Evolutionary conservation across 1,140 invertebrate species (phyloP).

Genomic region (Maconellicoccus hirsutus): DNA sequence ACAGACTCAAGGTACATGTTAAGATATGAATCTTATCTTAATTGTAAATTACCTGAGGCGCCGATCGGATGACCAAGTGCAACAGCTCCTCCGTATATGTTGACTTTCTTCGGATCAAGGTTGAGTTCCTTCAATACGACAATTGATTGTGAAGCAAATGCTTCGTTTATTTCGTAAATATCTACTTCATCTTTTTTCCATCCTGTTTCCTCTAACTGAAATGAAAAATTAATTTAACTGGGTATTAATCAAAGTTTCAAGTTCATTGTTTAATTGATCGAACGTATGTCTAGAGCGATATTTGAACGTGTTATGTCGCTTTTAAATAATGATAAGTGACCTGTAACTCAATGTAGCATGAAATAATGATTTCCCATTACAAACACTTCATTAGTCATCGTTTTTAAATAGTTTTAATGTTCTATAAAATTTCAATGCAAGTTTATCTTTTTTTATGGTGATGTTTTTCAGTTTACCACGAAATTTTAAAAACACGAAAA

Average conservation of each 20-base stretch:
- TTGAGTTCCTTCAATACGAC: slow-evolving; percentile 51
- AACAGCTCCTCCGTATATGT: slow-evolving; percentile 74
- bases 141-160: slow-evolving; percentile 65
- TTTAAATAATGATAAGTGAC: no score
- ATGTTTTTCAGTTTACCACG: no score
- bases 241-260: background rate
- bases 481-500: no score
- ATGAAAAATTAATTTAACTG: slow-evolving; percentile 27
- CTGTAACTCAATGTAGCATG: no score
- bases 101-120: slow-evolving; percentile 59
- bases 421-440: no score
- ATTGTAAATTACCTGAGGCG: slow-evolving; percentile 46
- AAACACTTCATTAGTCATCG: no score
- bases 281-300: no score
- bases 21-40: background rate
- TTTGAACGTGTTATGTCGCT: no score
- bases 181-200: slow-evolving; percentile 76
- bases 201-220: slow-evolving; percentile 58
- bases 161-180: slow-evolving; percentile 80
- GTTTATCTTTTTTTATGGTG: no score
- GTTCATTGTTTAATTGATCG: no score
- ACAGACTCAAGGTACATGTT: background rate
- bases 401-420: no score
- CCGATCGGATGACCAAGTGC: slow-evolving; percentile 85
- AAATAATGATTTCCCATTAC: no score